phyloP scores from a whole-genome alignment of 2,113 vertebrate genomes.

The Microcebus tavaratra region DNA sequence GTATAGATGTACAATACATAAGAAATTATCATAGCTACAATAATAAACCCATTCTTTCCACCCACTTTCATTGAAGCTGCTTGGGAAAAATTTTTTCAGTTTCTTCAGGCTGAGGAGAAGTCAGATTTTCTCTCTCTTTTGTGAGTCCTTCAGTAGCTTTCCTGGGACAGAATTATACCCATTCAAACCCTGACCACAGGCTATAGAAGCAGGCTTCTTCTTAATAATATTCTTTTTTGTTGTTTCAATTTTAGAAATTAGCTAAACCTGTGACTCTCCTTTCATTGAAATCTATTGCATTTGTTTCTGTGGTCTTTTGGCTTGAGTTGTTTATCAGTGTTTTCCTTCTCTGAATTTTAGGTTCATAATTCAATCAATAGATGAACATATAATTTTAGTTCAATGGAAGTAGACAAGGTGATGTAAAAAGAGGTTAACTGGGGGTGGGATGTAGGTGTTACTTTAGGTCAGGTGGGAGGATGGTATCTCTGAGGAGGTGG shows the following conservation, averaged over 20 bases:
- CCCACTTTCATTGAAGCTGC: neutral
- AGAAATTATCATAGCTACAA: neutral
- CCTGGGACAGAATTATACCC: neutral
- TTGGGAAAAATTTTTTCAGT: neutral
- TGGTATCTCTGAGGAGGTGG: neutral
- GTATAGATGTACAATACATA: neutral
- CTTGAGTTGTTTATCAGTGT: neutral
- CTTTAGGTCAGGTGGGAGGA: neutral
- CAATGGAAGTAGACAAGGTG: neutral
- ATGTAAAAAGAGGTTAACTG: neutral
- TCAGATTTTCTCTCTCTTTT: neutral
- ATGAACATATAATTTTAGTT: neutral
- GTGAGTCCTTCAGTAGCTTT: neutral
- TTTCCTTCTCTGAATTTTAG: neutral
- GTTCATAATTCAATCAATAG: neutral
- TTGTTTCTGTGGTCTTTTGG: neutral
- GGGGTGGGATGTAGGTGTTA: neutral
- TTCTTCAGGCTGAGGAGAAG: neutral
- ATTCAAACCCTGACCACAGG: neutral
- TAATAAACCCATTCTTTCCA: neutral
- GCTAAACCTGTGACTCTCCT: neutral
- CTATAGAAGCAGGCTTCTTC: neutral
- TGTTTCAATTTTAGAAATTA: slow-evolving; percentile 22
- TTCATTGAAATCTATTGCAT: neutral
- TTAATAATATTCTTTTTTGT: neutral